Evolutionary conservation across 2,113 vertebrate genomes (phyloP).

Genomic region (Sceloporus tristichus): DNA sequence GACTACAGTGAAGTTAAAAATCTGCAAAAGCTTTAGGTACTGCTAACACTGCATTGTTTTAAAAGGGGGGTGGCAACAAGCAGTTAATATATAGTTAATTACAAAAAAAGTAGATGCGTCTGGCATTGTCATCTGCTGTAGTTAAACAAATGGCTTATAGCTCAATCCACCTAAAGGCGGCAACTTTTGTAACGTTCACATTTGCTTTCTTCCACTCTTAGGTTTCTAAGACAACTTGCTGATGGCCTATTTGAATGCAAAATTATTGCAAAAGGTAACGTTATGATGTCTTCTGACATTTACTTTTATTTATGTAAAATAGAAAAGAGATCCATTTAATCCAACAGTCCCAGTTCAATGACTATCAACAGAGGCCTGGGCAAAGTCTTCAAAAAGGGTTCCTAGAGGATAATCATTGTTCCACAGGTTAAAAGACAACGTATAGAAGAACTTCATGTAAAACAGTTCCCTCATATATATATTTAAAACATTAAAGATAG

Average conservation of each 20-base stretch:
- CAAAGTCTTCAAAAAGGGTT: constrained; percentile 77
- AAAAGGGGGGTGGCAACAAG: constrained; percentile 54
- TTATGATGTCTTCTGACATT: constrained; percentile 69
- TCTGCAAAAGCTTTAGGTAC: constrained; percentile 57
- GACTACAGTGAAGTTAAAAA: constrained; percentile 71
- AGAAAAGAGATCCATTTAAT: constrained; percentile 75
- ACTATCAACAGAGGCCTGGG: constrained; percentile 58
- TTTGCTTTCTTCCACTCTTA: constrained; percentile 71
- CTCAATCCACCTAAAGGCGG: constrained; percentile 52
- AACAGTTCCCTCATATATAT: constrained; percentile 82
- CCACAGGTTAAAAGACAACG: constrained; percentile 81
- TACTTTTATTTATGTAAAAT: constrained; percentile 54
- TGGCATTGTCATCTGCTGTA: constrained; percentile 45
- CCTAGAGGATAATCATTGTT: constrained; percentile 77
- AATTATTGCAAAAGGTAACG: constrained; percentile 69
- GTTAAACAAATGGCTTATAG: constrained; percentile 56
- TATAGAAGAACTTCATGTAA: constrained; percentile 76
- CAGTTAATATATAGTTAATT: constrained; percentile 54
- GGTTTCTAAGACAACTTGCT: constrained; percentile 60
- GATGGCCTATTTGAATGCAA: constrained; percentile 55
- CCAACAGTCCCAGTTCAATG: constrained; percentile 72
- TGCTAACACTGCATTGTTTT: constrained; percentile 52
- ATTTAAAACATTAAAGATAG: constrained; percentile 88
- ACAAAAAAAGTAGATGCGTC: constrained; percentile 41
- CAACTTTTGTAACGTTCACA: constrained; percentile 60